Conservation (phyloP, 35 echinoderm and acorn worm genomes). For the Lytechinus pictus region DNA sequence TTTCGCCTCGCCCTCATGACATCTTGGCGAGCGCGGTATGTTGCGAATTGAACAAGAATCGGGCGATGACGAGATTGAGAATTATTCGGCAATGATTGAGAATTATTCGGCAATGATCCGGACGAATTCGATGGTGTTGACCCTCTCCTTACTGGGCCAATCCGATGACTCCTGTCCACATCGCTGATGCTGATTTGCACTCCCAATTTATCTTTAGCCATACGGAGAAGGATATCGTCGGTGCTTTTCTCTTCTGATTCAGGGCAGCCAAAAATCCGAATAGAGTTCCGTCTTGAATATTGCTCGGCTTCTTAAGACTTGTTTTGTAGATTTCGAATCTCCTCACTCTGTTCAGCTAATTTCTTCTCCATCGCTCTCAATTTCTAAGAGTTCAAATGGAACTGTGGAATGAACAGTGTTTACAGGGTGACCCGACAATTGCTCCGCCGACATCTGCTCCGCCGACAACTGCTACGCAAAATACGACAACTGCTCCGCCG, state of each 20-base stretch:
- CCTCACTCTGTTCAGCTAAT: neutral
- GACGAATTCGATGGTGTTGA: neutral
- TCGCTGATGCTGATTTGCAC: neutral
- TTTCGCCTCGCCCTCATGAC: neutral
- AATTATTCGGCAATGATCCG: neutral
- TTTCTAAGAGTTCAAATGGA: neutral
- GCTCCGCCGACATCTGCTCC: no score
- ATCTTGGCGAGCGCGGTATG: neutral
- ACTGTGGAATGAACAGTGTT: no score
- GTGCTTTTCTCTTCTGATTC: neutral
- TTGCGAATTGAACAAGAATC: neutral
- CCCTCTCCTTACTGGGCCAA: neutral
- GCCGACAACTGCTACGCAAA: no score
- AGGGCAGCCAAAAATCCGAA: no score
- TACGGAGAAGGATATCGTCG: neutral
- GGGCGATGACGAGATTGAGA: neutral
- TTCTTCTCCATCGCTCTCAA: neutral
- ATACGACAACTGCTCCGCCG: no score
- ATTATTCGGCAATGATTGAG: neutral
- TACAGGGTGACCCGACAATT: no score
- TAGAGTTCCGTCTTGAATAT: neutral
- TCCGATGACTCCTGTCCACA: neutral
- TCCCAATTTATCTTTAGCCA: neutral
- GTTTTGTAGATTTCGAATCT: neutral
- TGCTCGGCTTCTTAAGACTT: neutral